phyloP scores from a whole-genome alignment of 2,113 vertebrate genomes.

The Mugil cephalus region DNA sequence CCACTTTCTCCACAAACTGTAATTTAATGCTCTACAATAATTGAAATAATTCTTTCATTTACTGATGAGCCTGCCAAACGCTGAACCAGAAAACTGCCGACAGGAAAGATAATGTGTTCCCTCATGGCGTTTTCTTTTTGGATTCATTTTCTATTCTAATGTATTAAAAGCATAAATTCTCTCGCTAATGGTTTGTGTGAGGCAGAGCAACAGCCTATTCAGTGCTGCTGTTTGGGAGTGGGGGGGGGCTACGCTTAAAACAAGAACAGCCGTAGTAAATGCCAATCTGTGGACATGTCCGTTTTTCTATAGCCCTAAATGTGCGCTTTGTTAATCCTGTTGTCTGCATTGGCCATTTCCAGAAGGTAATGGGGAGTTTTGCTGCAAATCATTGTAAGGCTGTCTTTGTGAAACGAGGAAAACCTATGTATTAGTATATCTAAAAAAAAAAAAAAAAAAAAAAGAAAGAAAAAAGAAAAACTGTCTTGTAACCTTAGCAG shows the following conservation, averaged over 20 bases:
- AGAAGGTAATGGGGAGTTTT: slow-evolving; percentile 54
- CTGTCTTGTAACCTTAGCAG: neutral
- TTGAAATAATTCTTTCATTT: slow-evolving; percentile 83
- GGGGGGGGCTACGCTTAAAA: slow-evolving; percentile 74
- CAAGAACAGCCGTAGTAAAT: slow-evolving; percentile 77
- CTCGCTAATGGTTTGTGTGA: slow-evolving; percentile 76
- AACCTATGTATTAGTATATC: slow-evolving; percentile 5
- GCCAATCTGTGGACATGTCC: slow-evolving; percentile 68
- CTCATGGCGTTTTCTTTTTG: slow-evolving; percentile 74
- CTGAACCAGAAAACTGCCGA: slow-evolving; percentile 81
- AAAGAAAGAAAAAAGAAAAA: too few relatives aligned
- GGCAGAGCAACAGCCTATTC: slow-evolving; percentile 70
- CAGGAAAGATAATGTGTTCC: slow-evolving; percentile 79
- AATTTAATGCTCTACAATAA: slow-evolving; percentile 81
- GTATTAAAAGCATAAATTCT: slow-evolving; percentile 82
- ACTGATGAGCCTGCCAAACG: slow-evolving; percentile 81
- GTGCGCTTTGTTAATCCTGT: slow-evolving; percentile 72
- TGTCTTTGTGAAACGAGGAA: slow-evolving; percentile 18
- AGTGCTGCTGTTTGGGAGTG: slow-evolving; percentile 69
- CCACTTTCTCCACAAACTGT: slow-evolving; percentile 75
- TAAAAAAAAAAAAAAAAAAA: too few relatives aligned
- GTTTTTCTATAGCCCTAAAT: slow-evolving; percentile 69
- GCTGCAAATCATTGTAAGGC: slow-evolving; percentile 33
- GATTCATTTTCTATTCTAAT: slow-evolving; percentile 82
- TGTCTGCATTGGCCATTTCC: slow-evolving; percentile 62